phyloP scores from a whole-genome alignment of 2,113 vertebrate species.

The Rostratula benghalensis region DNA sequence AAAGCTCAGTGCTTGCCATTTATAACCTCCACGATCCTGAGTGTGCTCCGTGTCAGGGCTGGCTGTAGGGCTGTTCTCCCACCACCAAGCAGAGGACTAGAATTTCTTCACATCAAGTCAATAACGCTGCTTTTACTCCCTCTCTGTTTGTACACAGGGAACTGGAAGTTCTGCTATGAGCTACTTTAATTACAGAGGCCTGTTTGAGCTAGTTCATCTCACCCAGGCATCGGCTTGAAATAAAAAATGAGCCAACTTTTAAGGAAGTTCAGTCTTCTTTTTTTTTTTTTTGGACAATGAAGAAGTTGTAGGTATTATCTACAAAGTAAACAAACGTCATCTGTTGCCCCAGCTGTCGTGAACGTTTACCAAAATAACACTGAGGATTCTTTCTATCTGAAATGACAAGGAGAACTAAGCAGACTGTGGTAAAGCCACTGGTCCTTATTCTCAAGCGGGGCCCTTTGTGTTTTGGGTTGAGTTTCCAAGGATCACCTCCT shows the following conservation, averaged over 20 bases:
- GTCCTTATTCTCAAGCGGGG: background rate
- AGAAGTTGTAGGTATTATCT: rapidly evolving
- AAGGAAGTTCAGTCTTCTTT: background rate
- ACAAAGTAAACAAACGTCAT: background rate
- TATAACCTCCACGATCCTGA: rapidly evolving
- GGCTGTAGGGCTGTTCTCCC: background rate
- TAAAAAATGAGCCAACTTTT: background rate
- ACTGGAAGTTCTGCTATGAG: background rate
- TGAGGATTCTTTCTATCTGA: background rate
- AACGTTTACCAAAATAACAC: background rate
- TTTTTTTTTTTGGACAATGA: background rate
- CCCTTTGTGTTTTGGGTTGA: rapidly evolving
- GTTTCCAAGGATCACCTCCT: background rate
- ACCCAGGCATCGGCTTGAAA: background rate
- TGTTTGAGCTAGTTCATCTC: background rate
- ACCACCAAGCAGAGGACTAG: rapidly evolving
- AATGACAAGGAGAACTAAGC: background rate
- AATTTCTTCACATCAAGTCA: background rate
- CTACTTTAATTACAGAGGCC: background rate
- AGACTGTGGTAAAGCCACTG: background rate
- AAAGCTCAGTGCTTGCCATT: background rate
- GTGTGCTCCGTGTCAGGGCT: background rate
- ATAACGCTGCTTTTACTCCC: background rate
- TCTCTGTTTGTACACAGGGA: background rate
- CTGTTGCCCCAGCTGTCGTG: background rate